Evolutionary conservation across 2,797 vertebrate genomes (phyloP).

Genomic region (Allobates femoralis): DNA sequence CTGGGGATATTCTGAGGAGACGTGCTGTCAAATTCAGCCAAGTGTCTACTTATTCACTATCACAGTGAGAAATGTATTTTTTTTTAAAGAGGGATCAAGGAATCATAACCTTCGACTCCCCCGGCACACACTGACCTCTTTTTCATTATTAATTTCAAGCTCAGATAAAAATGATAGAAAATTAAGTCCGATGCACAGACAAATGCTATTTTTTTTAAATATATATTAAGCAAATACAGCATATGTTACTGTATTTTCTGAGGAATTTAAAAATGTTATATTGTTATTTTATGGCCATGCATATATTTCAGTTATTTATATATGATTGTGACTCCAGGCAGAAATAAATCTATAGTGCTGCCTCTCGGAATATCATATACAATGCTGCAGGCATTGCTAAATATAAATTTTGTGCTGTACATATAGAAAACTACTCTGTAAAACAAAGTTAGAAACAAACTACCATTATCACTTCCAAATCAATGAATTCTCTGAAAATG

Average conservation of each 20-base stretch:
- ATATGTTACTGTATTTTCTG: neutral
- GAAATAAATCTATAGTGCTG: slow-evolving; percentile 34
- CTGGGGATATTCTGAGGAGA: slow-evolving; percentile 11
- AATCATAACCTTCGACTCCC: slow-evolving; percentile 36
- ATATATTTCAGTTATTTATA: slow-evolving; percentile 24
- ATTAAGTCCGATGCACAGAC: neutral
- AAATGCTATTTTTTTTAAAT: neutral
- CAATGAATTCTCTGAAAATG: neutral
- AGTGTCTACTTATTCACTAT: slow-evolving; percentile 65
- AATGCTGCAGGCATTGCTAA: slow-evolving; percentile 19
- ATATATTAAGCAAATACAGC: neutral
- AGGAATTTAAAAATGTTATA: slow-evolving; percentile 19
- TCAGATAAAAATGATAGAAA: slow-evolving; percentile 9
- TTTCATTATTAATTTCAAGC: slow-evolving; percentile 20
- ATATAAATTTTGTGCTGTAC: slow-evolving; percentile 23
- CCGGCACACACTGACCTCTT: neutral
- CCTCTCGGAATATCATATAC: slow-evolving; percentile 7
- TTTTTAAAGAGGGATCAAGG: slow-evolving; percentile 54
- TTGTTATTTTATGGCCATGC: slow-evolving; percentile 16
- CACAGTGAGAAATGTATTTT: slow-evolving; percentile 59
- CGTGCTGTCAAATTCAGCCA: slow-evolving; percentile 61
- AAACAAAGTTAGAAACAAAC: neutral
- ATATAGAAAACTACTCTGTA: neutral
- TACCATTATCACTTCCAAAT: neutral
- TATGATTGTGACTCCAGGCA: neutral